phyloP scores from a whole-genome alignment of 2,888 invertebrate genomes.

The Archaeoteleia sp. region DNA sequence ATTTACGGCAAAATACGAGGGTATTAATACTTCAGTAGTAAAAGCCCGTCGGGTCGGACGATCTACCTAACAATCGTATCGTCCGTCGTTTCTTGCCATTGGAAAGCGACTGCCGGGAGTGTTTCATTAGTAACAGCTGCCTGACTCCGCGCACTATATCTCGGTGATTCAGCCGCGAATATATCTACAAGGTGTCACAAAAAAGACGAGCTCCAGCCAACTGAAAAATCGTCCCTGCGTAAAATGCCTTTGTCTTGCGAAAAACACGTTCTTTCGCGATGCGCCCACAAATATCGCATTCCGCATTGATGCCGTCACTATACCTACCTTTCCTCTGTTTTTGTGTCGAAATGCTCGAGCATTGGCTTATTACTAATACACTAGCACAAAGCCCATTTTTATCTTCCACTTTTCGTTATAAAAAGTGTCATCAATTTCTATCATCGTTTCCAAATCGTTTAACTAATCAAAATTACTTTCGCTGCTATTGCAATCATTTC shows the following conservation, averaged over 20 bases:
- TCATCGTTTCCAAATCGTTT: no score
- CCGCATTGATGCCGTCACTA: no score
- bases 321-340: no score
- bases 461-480: no score
- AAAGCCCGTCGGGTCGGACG: constrained; percentile 23
- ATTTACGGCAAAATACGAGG: constrained; percentile 7
- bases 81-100: constrained; percentile 31
- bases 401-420: no score
- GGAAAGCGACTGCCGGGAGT: constrained; percentile 18
- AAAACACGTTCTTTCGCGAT: not conserved
- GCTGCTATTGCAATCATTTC: no score
- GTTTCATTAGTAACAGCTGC: constrained; percentile 42
- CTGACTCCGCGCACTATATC: constrained; percentile 30
- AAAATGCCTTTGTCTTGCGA: constrained; percentile 1
- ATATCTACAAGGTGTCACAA: constrained; percentile 25
- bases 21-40: constrained; percentile 23
- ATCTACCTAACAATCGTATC: constrained; percentile 24
- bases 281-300: not conserved
- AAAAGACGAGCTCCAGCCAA: not conserved
- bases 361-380: no score
- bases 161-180: constrained; percentile 25
- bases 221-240: constrained; percentile 1
- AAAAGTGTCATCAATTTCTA: no score
- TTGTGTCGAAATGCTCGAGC: no score
- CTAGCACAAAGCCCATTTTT: no score